phyloP scores from a whole-genome alignment of 2,113 vertebrate species.

The Telmatochromis sp. region DNA sequence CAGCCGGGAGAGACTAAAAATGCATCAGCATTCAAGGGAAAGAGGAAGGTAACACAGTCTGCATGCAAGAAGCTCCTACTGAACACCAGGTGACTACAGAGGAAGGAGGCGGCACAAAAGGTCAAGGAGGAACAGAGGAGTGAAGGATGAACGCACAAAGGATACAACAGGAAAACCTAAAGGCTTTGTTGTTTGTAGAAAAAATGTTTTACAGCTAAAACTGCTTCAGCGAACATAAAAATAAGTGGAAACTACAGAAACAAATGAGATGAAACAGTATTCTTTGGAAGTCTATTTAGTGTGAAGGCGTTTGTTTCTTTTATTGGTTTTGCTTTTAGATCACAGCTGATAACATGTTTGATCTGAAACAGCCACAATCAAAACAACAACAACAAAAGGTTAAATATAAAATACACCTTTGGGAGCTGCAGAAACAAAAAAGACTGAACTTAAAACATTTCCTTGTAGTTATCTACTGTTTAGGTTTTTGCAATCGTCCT shows the following conservation, averaged over 20 bases:
- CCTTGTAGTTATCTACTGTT: not conserved
- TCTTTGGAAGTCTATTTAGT: not conserved
- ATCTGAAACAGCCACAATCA: not conserved
- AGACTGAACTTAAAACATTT: not conserved
- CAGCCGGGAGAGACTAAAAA: not conserved
- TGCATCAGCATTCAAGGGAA: conserved; percentile 19
- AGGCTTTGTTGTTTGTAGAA: not conserved
- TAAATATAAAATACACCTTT: not conserved
- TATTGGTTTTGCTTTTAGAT: not conserved
- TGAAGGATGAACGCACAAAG: not conserved
- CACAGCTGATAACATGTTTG: not conserved
- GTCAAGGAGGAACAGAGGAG: not conserved
- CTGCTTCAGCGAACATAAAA: not conserved
- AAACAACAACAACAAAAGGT: not conserved
- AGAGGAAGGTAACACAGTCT: not conserved
- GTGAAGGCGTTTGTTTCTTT: rapidly evolving
- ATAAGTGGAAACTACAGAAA: not conserved
- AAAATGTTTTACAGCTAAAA: not conserved
- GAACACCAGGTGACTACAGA: conserved; percentile 3
- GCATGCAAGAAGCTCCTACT: conserved; percentile 6
- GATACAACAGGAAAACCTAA: not conserved
- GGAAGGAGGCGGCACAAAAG: not conserved
- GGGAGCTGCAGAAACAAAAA: not conserved
- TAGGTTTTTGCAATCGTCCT: not conserved
- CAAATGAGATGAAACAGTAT: not conserved